Evolutionary conservation across 2,888 invertebrate species (phyloP).

Genomic region (Scaptomyza flava): DNA sequence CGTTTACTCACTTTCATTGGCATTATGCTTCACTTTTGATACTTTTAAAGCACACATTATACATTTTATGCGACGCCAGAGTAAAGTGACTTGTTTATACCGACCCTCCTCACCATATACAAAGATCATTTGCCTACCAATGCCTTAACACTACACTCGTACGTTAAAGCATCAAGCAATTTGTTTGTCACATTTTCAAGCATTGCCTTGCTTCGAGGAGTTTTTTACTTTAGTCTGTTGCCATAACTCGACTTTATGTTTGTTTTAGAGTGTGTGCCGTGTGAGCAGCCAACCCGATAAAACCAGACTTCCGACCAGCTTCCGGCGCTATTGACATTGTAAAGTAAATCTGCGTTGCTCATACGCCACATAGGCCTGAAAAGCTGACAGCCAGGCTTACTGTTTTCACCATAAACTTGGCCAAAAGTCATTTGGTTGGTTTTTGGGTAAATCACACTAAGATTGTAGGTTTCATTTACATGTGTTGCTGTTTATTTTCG

Average conservation of each 20-base stretch:
- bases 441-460: conserved; percentile 30
- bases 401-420: conserved; percentile 36
- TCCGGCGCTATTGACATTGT: conserved; percentile 61
- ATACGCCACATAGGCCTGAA: conserved; percentile 61
- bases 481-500: conserved; percentile 36
- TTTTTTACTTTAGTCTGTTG: conserved; percentile 57
- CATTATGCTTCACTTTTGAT: conserved; percentile 43
- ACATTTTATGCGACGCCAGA: conserved; percentile 60
- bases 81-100: conserved; percentile 60
- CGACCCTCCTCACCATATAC: conserved; percentile 32
- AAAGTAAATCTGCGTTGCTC: conserved; percentile 66
- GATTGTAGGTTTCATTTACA: conserved; percentile 46
- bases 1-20: conserved; percentile 52
- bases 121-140: conserved; percentile 48
- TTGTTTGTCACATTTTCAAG: conserved; percentile 40
- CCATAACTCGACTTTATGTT: conserved; percentile 25
- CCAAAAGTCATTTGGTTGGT: conserved; percentile 47
- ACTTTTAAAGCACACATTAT: conserved; percentile 69
- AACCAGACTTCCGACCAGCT: conserved; percentile 32
- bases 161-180: conserved; percentile 37
- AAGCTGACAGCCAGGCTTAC: conserved; percentile 15
- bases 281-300: conserved; percentile 42
- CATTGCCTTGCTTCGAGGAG: conserved; percentile 19
- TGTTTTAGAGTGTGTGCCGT: conserved; percentile 26
- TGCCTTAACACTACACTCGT: conserved; percentile 11